Base-by-base conservation (phyloP, 2,888 invertebrate genomes). In the Hydroisotoma schaefferi region DNA sequence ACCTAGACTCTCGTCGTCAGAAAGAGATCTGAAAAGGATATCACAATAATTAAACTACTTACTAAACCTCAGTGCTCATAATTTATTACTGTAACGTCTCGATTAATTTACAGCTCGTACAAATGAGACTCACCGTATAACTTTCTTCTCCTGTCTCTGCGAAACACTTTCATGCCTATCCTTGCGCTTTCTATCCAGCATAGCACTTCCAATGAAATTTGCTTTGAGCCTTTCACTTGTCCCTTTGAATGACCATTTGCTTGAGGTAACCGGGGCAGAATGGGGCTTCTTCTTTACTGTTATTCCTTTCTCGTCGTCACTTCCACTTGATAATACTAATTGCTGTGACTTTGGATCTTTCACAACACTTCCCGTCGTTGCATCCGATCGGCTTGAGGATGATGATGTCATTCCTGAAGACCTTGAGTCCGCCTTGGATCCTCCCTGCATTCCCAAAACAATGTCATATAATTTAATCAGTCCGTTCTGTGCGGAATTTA, bases 161-260 rank as follows among this genome's bases (percentile, higher is more conserved):
- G 82, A 82, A 23, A 58, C 66, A 75, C 83, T 83, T 75, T 84
- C 84, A 73, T 83, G 81, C 46, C 84, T 80, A 74, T 84, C 84
- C 76, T 84, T 84, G 67, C 84, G 79, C 75, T 84, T 84, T 59
- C 84, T 57, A 46, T 71, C 71, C 55, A 49, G 61, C 57, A 70
- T 49, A 58, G 60, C 49, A 38, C 64, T 57, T 28, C 60, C 58
- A 20, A 46, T 46, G 5, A 46, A 23, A 25, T 46, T 46, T 25
- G 46, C 46, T 25, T 46, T 46, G 23, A 46, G 23, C 15, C 25
- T 46, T 6, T 46, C 46, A 18, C n/a, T n/a, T n/a, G n/a, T n/a
- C 33, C 46, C 46, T 6, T 23, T 23, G 15, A 46, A 46, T 6
- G 46, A 46, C 46, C 20, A 46, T 25, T 46, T 46, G 12, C 23